Conservation (phyloP, 2,797 vertebrate species). For the Microtus agrestis region DNA sequence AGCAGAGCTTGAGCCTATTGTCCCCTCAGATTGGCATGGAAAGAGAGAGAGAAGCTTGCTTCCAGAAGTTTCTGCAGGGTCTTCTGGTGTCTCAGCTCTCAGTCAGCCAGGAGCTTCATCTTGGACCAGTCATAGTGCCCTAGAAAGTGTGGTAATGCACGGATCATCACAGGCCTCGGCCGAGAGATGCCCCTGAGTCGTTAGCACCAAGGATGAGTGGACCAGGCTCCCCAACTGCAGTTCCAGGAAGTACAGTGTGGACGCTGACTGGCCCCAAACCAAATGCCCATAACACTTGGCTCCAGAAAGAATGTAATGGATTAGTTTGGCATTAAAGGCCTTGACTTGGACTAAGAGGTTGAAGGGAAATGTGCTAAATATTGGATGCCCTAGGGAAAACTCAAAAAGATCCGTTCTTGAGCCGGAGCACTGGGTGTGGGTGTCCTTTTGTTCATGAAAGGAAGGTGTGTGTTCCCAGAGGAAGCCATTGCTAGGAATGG, state of each 20-base stretch:
- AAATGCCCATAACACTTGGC: slow-evolving; percentile 31
- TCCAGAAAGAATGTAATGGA: slow-evolving; percentile 64
- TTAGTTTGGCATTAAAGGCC: slow-evolving; percentile 61
- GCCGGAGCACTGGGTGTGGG: neutral
- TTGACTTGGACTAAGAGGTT: slow-evolving; percentile 57
- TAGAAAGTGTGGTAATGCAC: neutral
- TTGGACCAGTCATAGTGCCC: neutral
- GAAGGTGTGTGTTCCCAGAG: neutral
- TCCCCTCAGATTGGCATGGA: neutral
- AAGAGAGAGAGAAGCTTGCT: neutral
- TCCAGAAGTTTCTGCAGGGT: slow-evolving; percentile 27
- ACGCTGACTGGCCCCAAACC: neutral
- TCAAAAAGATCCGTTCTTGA: neutral
- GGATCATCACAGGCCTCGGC: neutral
- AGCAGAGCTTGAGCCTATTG: neutral
- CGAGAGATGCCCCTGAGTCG: too few species aligned
- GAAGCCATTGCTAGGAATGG: neutral
- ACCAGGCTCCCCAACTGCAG: neutral
- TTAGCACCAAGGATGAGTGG: neutral
- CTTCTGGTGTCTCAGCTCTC: neutral
- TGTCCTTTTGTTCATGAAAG: slow-evolving; percentile 10
- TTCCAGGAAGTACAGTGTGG: slow-evolving; percentile 25
- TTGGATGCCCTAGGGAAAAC: slow-evolving; percentile 34
- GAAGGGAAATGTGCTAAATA: slow-evolving; percentile 50
- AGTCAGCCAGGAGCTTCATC: neutral